Conservation (phyloP, 2,797 vertebrate species). For the Allobates femoralis region DNA sequence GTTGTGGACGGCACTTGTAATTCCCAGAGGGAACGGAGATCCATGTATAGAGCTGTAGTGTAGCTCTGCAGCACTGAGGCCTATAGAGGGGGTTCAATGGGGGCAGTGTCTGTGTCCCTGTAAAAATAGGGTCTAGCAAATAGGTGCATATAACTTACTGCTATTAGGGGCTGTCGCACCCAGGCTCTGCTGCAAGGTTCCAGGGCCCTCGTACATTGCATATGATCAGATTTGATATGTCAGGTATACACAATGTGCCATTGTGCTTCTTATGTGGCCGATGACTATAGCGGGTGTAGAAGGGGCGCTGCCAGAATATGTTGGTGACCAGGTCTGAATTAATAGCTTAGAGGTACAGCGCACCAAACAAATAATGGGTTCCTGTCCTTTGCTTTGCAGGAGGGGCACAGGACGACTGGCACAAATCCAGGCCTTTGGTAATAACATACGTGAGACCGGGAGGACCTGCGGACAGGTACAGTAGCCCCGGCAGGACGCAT, state of each 20-base stretch:
- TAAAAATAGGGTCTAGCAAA: neutral
- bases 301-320: no score
- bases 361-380: neutral
- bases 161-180: no score
- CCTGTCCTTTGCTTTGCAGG: constrained; percentile 75
- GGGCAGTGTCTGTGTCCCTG: neutral
- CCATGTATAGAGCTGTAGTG: neutral
- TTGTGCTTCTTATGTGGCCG: no score
- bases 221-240: no score
- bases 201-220: no score
- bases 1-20: neutral
- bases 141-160: no score
- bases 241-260: no score
- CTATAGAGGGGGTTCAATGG: neutral
- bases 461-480: constrained; percentile 94
- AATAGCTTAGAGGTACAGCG: no score
- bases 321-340: no score
- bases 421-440: constrained; percentile 91
- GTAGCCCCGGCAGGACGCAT: neutral
- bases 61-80: neutral
- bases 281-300: no score
- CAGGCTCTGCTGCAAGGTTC: no score
- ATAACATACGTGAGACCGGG: constrained; percentile 92
- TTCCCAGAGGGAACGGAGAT: constrained; percentile 11
- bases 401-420: constrained; percentile 92